Percentiles rank a stretch among this genome's conserved stretches.
Conservation (phyloP, 2,888 invertebrate genomes). For the Capitulum mitella region DNA sequence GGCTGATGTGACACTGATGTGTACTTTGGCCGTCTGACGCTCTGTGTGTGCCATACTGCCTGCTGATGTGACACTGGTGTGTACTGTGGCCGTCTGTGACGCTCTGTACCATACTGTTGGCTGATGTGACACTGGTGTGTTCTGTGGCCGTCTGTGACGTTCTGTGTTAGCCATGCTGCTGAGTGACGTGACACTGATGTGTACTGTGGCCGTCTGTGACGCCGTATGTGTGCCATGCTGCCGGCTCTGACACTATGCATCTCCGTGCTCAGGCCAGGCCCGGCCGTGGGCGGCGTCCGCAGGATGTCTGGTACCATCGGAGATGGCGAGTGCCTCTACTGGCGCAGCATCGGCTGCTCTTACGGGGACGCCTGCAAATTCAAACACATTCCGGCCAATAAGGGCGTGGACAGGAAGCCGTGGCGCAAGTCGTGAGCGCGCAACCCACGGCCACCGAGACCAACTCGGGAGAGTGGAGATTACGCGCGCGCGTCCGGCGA, state of each 20-base stretch:
- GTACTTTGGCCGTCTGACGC: too few species aligned
- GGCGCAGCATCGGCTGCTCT: slow-evolving; percentile 48
- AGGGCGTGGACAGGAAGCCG: slow-evolving; percentile 47
- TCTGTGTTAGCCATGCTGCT: too few species aligned
- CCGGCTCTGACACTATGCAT: background rate
- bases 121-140: too few species aligned
- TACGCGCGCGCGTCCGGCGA: too few species aligned
- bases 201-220: background rate
- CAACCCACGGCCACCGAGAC: too few species aligned
- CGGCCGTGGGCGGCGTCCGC: slow-evolving; percentile 18
- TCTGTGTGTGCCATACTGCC: too few species aligned
- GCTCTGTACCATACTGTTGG: too few species aligned
- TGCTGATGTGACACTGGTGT: too few species aligned
- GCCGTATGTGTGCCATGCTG: background rate
- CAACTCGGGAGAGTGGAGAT: too few species aligned
- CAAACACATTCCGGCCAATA: slow-evolving; percentile 44
- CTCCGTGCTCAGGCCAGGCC: background rate
- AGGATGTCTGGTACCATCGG: slow-evolving; percentile 44
- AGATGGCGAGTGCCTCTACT: slow-evolving; percentile 48
- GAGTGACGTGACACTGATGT: too few species aligned
- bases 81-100: too few species aligned
- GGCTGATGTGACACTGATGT: too few species aligned
- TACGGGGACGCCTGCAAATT: slow-evolving; percentile 46
- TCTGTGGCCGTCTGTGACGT: background rate
- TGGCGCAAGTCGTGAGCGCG: slow-evolving; percentile 41